Percentiles rank a stretch among this genome's conserved stretches.
phyloP scores from a whole-genome alignment of 2,113 vertebrate genomes.

The Thermophis baileyi region DNA sequence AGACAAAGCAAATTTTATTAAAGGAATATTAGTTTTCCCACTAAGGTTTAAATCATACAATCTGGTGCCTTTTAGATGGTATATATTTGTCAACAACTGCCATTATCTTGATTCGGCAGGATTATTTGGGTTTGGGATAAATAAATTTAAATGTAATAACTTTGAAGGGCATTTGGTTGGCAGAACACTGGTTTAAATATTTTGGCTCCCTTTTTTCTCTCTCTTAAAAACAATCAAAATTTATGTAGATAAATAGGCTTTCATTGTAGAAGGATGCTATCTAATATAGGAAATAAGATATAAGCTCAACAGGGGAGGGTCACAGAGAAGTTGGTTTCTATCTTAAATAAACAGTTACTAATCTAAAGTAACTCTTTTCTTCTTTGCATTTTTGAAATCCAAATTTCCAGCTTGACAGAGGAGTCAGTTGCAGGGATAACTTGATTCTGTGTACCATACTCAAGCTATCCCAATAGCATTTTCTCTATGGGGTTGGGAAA shows the following conservation, averaged over 20 bases:
- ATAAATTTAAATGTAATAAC: background rate
- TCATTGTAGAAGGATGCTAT: background rate
- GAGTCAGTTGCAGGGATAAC: rapidly evolving
- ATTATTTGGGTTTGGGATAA: background rate
- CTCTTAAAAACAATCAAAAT: background rate
- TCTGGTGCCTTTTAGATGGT: background rate
- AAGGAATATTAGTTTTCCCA: background rate
- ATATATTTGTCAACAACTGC: background rate
- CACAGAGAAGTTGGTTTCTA: background rate
- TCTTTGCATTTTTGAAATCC: background rate
- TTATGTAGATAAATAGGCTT: background rate
- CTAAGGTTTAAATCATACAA: background rate
- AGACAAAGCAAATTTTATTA: background rate
- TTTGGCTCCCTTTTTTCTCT: background rate
- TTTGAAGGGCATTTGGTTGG: background rate
- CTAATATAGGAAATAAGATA: background rate
- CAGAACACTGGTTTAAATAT: background rate
- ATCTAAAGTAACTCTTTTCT: background rate
- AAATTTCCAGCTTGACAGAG: rapidly evolving
- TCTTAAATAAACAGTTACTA: background rate
- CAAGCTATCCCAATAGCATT: slow-evolving; percentile 19
- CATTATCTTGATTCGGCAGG: background rate
- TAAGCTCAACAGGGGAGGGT: background rate
- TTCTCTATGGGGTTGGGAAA: slow-evolving; percentile 41
- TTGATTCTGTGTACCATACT: background rate